phyloP scores from a whole-genome alignment of 2,797 vertebrate species.

The Malacoctenus gilli region DNA sequence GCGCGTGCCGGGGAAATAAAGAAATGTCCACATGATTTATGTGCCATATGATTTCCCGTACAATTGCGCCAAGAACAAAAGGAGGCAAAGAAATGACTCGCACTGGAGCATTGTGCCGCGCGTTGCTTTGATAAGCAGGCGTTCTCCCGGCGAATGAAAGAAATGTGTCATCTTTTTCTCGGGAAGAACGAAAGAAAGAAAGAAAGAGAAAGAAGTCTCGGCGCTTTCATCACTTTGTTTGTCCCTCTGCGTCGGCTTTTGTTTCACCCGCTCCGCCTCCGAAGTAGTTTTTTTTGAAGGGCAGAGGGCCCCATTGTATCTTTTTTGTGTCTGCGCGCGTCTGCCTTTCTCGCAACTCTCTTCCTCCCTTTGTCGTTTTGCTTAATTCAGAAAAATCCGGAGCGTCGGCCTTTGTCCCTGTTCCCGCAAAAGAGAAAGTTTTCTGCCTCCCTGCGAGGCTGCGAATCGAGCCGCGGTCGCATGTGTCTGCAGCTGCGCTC shows the following conservation, averaged over 20 bases:
- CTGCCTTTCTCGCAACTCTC: slow-evolving; percentile 12
- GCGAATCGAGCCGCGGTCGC: slow-evolving; percentile 4
- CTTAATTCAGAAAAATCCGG: slow-evolving; percentile 47
- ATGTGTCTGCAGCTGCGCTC: not conserved
- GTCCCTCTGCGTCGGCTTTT: slow-evolving; percentile 62
- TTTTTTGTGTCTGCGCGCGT: no score
- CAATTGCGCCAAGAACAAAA: slow-evolving; percentile 57
- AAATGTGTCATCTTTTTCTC: slow-evolving; percentile 68
- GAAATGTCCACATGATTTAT: slow-evolving; percentile 71
- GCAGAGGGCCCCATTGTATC: slow-evolving; percentile 53
- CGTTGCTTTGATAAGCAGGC: slow-evolving; percentile 65
- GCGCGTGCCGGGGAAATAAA: slow-evolving; percentile 43
- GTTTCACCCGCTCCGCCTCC: slow-evolving; percentile 60
- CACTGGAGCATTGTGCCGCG: slow-evolving; percentile 25
- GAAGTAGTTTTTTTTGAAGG: slow-evolving; percentile 39
- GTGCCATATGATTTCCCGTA: slow-evolving; percentile 59
- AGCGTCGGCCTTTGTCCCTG: slow-evolving; percentile 42
- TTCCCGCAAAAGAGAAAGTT: slow-evolving; percentile 31
- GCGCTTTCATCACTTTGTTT: slow-evolving; percentile 64
- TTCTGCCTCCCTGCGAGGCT: not conserved
- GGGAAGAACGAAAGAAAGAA: no score
- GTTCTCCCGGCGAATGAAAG: slow-evolving; percentile 59
- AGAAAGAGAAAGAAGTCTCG: slow-evolving; percentile 23
- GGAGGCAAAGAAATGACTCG: slow-evolving; percentile 37
- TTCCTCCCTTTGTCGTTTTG: slow-evolving; percentile 35